phyloP scores from a whole-genome alignment of 2,113 vertebrate species.

The Calyptomena viridis region DNA sequence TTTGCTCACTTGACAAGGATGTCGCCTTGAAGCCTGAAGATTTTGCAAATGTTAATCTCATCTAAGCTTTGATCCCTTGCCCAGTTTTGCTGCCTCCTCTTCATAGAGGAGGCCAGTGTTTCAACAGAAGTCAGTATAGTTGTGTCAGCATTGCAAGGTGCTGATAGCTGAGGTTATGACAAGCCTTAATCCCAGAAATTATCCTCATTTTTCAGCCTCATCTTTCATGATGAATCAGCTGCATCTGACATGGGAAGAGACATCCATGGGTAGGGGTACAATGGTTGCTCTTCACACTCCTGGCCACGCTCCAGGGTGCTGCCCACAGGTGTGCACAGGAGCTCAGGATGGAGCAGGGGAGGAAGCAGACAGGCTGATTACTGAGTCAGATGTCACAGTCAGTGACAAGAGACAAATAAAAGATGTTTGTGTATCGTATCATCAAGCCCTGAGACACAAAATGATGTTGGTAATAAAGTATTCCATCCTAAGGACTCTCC shows the following conservation, averaged over 20 bases:
- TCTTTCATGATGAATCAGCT: not conserved
- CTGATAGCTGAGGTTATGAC: not conserved
- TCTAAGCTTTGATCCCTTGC: not conserved
- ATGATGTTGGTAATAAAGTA: conserved; percentile 11
- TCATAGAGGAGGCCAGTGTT: not conserved
- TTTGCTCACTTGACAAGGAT: not conserved
- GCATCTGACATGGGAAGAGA: not conserved
- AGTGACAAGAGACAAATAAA: conserved; percentile 24
- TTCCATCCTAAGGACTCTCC: conserved; percentile 9
- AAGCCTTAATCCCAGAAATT: not conserved
- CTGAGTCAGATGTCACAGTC: not conserved
- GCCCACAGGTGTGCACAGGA: not conserved
- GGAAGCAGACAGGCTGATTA: not conserved
- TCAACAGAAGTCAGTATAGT: not conserved
- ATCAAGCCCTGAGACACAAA: not conserved
- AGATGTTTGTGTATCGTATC: not conserved
- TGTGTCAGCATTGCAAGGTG: not conserved
- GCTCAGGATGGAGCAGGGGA: not conserved
- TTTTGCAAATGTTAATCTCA: not conserved
- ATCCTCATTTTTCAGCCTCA: not conserved
- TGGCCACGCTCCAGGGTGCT: not conserved
- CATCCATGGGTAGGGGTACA: not conserved
- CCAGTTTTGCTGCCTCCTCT: not conserved
- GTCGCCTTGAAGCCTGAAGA: not conserved
- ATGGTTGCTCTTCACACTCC: not conserved